Evolutionary conservation across 1,140 invertebrate genomes (phyloP).

Genomic region (Coelopa frigida): DNA sequence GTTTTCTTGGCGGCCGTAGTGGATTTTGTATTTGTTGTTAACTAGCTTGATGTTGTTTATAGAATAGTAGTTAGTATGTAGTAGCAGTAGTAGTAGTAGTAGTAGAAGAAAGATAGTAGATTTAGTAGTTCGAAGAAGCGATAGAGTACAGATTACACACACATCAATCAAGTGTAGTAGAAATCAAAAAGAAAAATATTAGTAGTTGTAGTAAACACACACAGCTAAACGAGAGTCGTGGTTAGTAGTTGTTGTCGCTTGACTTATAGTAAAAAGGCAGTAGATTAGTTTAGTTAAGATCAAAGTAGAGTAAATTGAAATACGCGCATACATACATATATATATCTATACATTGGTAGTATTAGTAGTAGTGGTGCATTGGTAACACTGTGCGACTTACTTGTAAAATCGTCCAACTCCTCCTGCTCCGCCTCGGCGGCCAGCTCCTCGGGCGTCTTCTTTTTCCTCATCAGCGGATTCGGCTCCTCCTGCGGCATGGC

Average conservation of each 20-base stretch:
- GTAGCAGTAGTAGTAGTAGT: slow-evolving; percentile 11
- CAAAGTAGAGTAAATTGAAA: slow-evolving; percentile 1
- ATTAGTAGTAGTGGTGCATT: not conserved
- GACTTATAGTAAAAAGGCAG: slow-evolving; percentile 3
- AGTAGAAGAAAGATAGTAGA: slow-evolving; percentile 8
- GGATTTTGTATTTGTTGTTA: too few relatives aligned
- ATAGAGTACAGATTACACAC: slow-evolving; percentile 13
- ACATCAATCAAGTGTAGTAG: slow-evolving; percentile 3
- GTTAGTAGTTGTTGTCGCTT: slow-evolving; percentile 2
- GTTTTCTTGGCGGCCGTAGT: too few relatives aligned
- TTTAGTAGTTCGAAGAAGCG: slow-evolving; percentile 1
- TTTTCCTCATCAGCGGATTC: slow-evolving; percentile 89
- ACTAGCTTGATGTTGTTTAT: too few relatives aligned
- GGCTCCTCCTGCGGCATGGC: slow-evolving; percentile 70
- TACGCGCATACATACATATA: not conserved
- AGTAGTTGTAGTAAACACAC: slow-evolving; percentile 2
- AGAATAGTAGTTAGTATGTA: not conserved
- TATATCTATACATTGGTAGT: not conserved
- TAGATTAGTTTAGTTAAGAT: not conserved
- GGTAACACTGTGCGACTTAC: slow-evolving; percentile 56
- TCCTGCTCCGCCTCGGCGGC: slow-evolving; percentile 90
- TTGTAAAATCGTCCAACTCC: slow-evolving; percentile 94
- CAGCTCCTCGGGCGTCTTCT: slow-evolving; percentile 94
- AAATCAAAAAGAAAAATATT: not conserved
- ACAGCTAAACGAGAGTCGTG: not conserved